These are phyloP conservation scores for Plotosus lineatus DNA, from an alignment of 2,113 vertebrate species.

Conservation along the genomic window DNA sequence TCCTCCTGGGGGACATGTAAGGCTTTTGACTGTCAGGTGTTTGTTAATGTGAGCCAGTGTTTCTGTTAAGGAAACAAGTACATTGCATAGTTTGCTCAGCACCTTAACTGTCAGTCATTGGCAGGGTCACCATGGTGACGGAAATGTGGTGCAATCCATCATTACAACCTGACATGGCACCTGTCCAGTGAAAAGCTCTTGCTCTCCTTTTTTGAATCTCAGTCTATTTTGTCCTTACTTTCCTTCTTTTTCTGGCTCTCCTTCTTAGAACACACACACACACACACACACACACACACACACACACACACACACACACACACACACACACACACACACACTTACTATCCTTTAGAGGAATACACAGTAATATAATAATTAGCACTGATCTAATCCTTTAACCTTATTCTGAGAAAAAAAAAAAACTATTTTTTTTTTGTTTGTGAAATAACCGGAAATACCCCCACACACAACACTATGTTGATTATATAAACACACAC, in stretches of 20 bases:
- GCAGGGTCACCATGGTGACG: conserved; percentile 37
- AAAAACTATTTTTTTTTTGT: too few species aligned
- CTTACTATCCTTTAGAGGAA: neutral
- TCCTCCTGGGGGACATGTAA: neutral
- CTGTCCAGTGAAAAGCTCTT: conserved; percentile 18
- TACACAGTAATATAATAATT: neutral
- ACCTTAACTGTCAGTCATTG: conserved; percentile 31
- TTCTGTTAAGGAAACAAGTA: conserved; percentile 21
- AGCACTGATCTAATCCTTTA: neutral
- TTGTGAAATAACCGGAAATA: neutral
- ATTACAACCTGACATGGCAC: conserved; percentile 10
- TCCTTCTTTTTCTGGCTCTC: neutral
- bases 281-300: conserved; percentile 22
- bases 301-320: conserved; percentile 31
- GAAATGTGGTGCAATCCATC: conserved; percentile 35
- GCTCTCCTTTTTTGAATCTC: neutral
- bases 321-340: conserved; percentile 12
- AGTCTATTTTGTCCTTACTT: neutral
- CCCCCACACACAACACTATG: conserved; percentile 4
- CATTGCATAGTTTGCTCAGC: conserved; percentile 6
- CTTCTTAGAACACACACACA: neutral
- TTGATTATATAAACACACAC: conserved; percentile 44
- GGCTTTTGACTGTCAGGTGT: conserved; percentile 33
- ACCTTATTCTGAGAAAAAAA: neutral
- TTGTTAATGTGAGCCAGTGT: conserved; percentile 19